Percentiles rank a stretch among this genome's conserved stretches.
These are phyloP conservation scores for Troglohyphantes excavatus DNA, from an alignment of 2,888 invertebrate genomes.

Conservation along the genomic window DNA sequence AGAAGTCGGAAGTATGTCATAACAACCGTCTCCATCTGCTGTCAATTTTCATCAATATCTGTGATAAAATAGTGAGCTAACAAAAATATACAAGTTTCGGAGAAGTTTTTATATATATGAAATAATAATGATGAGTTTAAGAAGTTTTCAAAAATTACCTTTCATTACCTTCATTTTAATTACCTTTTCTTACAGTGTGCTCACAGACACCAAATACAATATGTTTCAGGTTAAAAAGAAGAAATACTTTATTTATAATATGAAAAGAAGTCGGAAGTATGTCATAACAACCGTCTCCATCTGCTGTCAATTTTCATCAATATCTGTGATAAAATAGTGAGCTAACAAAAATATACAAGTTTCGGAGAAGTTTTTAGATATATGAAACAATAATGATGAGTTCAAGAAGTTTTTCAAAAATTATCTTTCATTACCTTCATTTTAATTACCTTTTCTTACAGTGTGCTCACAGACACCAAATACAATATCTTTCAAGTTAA, in stretches of 20 bases:
- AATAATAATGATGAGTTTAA: too few relatives aligned
- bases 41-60: constrained; percentile 62
- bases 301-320: constrained; percentile 68
- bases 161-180: too few relatives aligned
- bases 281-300: not conserved
- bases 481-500: too few relatives aligned
- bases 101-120: not conserved
- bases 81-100: not conserved
- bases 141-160: not conserved
- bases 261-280: not conserved
- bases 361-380: not conserved
- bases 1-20: not conserved
- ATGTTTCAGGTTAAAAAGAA: too few relatives aligned
- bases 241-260: too few relatives aligned
- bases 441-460: too few relatives aligned
- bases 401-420: not conserved
- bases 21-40: constrained; percentile 12
- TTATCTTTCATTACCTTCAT: too few relatives aligned
- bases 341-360: constrained; percentile 10
- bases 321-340: constrained; percentile 16
- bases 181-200: too few relatives aligned
- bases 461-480: too few relatives aligned
- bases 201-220: too few relatives aligned
- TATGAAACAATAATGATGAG: constrained; percentile 34
- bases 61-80: constrained; percentile 17